phyloP scores from a whole-genome alignment of 2,797 vertebrate species.

The Australoheros facetus region DNA sequence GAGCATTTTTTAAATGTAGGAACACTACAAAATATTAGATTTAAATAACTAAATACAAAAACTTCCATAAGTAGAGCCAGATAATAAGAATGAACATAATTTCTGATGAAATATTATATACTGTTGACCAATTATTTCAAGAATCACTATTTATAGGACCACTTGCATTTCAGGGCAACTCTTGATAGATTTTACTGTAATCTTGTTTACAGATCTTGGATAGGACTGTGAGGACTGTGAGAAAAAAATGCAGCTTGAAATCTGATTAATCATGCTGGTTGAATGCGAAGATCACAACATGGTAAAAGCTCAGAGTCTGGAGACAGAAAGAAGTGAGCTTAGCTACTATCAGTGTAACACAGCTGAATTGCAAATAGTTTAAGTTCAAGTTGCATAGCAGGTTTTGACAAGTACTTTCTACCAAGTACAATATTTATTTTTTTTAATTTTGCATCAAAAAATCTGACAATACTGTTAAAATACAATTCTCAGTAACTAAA shows the following conservation, averaged over 20 bases:
- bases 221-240: background rate
- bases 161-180: background rate
- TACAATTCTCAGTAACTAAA: background rate
- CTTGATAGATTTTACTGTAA: background rate
- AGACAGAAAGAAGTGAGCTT: background rate
- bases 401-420: background rate
- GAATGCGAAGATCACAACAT: background rate
- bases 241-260: background rate
- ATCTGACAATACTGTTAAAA: background rate
- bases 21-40: background rate
- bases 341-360: background rate
- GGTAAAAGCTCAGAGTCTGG: background rate
- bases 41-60: background rate
- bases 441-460: background rate
- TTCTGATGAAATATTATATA: background rate
- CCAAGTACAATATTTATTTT: background rate
- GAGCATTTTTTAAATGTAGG: background rate
- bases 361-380: background rate
- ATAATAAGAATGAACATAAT: background rate
- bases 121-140: background rate
- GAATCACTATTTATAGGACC: background rate
- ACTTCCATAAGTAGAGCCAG: background rate
- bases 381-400: background rate
- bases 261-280: background rate
- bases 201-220: background rate